A percentile compares a stretch with the other conserved stretches of the same genome.
Evolutionary conservation across 2,888 invertebrate genomes (phyloP).

Genomic region (Nomada fucata): DNA sequence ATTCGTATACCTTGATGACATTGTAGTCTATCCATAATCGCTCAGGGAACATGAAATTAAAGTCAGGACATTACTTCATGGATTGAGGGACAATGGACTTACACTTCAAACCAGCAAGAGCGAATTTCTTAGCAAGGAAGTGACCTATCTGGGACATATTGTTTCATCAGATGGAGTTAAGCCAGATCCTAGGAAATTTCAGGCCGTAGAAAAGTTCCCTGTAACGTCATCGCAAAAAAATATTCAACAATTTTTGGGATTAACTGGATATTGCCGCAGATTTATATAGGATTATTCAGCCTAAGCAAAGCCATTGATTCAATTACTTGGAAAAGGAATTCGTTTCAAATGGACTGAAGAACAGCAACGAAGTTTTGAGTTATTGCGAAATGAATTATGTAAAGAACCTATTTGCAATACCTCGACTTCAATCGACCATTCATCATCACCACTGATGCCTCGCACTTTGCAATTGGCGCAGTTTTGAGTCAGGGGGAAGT

Average conservation of each 20-base stretch:
- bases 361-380: too few species aligned
- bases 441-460: too few species aligned
- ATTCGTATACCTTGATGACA: background rate
- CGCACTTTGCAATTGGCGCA: background rate
- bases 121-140: slow-evolving; percentile 14
- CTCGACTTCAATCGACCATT: too few species aligned
- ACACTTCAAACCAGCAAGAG: slow-evolving; percentile 15
- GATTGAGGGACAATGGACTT: background rate
- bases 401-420: too few species aligned
- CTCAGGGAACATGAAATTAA: slow-evolving; percentile 5
- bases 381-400: too few species aligned
- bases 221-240: background rate
- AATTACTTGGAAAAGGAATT: too few species aligned
- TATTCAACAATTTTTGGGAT: too few species aligned
- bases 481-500: background rate
- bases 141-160: slow-evolving; percentile 3
- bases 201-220: background rate
- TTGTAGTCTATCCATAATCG: background rate
- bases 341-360: too few species aligned
- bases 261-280: too few species aligned
- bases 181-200: background rate
- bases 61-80: background rate
- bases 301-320: too few species aligned
- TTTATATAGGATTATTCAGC: too few species aligned
- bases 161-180: background rate